Evolutionary conservation across 2,113 vertebrate species (phyloP).

Genomic region (Channa argus): DNA sequence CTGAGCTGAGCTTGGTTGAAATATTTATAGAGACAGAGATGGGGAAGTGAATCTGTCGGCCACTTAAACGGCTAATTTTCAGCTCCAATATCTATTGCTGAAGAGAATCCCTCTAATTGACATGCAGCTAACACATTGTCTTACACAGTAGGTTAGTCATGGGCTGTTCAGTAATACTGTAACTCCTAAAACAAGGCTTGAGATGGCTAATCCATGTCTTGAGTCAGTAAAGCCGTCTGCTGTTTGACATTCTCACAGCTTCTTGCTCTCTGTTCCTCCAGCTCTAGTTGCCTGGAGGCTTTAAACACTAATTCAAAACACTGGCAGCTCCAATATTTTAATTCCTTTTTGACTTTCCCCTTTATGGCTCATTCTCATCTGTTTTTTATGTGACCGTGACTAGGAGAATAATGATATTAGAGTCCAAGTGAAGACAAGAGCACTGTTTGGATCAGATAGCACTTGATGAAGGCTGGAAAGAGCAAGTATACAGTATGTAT

Average conservation of each 20-base stretch:
- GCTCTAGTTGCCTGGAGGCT: conserved; percentile 64
- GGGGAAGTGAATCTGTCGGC: not conserved
- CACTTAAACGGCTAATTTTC: conserved; percentile 29
- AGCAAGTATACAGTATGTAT: conserved; percentile 29
- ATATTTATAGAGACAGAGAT: conserved; percentile 10
- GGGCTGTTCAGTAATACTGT: conserved; percentile 41
- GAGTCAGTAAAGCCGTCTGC: conserved; percentile 63
- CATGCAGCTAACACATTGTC: conserved; percentile 45
- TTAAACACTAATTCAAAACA: conserved; percentile 79
- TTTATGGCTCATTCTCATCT: conserved; percentile 64
- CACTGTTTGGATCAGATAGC: conserved; percentile 56
- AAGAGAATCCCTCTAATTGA: conserved; percentile 46
- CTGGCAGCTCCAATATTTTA: conserved; percentile 72
- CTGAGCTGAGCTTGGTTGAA: conserved; percentile 13
- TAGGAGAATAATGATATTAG: conserved; percentile 64
- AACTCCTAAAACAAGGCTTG: conserved; percentile 58
- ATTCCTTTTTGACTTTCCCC: conserved; percentile 55
- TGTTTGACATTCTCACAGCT: conserved; percentile 73
- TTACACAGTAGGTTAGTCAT: conserved; percentile 42
- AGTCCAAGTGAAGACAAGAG: conserved; percentile 57
- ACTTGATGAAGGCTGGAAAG: conserved; percentile 54
- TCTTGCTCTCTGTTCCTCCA: conserved; percentile 44
- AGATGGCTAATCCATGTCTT: conserved; percentile 63
- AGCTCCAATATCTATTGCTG: conserved; percentile 15
- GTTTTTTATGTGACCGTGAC: conserved; percentile 72